Base-by-base conservation (phyloP, 2,113 vertebrate species). In the Fulmarus glacialis region DNA sequence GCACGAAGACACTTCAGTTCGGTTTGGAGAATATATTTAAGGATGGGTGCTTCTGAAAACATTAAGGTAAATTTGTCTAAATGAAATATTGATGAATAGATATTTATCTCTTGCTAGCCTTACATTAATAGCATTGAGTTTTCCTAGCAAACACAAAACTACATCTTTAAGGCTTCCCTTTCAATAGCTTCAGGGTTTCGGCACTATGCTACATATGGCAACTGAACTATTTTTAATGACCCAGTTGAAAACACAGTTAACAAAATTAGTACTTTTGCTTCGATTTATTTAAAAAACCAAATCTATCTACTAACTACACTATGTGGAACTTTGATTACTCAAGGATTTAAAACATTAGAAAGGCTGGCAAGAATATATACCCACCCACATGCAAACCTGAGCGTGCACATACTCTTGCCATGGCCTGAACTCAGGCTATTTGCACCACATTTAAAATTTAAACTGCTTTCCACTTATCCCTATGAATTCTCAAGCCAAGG, bases 71-170 rank as follows among this genome's bases (percentile, higher is more conserved):
- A 86, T 64, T 88, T 78, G 73, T 93, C 64, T 89, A 80, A 93
- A 93, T 81, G 29, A 97, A 96, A 95, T 87, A 87, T 45, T 95
- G 94, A 90, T 95, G 56, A 67, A 72, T 67, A 70, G 67, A 77
- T 60, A 93, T 81, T 59, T 78, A 82, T 82, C 78, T 75, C 71
- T 81, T 4, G 1, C 62, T 45, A 92, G n/a, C 12, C 64, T 92
- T 90, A 88, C 6, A 58, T 43, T 81, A 77, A 80, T 17, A 74
- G 32, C 45, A 82, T 19, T 58, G 34, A 73, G 34, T 47, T 94
- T 94, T 96, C 27, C 43, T 67, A 90, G 63, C 42, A 91, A 87
- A 79, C 36, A 92, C 50, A 84, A 80, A 87, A 43, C 32, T 50
- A 64, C 48, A 62, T 80, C 19, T 82, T 95, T 68, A 90, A 89